These are phyloP conservation scores for Spea hammondii DNA, from an alignment of 2,797 vertebrate species.

Conservation along the genomic window DNA sequence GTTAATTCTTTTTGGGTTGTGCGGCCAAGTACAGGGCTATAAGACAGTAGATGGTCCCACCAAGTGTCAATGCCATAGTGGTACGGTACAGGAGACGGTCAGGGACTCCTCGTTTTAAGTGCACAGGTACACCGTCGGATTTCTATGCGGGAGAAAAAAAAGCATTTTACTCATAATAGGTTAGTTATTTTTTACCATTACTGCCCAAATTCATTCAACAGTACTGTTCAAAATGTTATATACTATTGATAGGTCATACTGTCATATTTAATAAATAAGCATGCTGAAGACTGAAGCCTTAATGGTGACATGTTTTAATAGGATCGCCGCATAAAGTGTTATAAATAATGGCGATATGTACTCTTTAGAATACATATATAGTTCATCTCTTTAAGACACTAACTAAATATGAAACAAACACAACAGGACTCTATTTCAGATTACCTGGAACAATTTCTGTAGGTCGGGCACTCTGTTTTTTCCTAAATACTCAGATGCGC, in stretches of 20 bases:
- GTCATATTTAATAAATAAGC: too few species aligned
- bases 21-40: conserved; percentile 88
- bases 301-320: too few species aligned
- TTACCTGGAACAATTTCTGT: conserved; percentile 93
- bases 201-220: too few species aligned
- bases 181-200: too few species aligned
- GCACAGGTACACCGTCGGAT: conserved; percentile 80
- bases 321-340: too few species aligned
- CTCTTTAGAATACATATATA: too few species aligned
- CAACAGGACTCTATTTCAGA: not conserved
- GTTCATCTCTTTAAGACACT: too few species aligned
- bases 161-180: not conserved
- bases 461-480: conserved; percentile 84
- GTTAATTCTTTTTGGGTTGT: conserved; percentile 73
- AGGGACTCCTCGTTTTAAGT: conserved; percentile 85
- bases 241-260: too few species aligned
- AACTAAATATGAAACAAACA: not conserved
- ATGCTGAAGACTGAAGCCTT: too few species aligned
- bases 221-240: too few species aligned
- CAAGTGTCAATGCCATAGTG: conserved; percentile 92
- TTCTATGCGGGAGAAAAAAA: conserved; percentile 64
- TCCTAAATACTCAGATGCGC: conserved; percentile 69
- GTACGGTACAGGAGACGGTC: conserved; percentile 93
- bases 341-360: too few species aligned
- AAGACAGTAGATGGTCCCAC: conserved; percentile 87